Evolutionary conservation across 2,113 vertebrate species (phyloP).

Genomic region (Megalops atlanticus): DNA sequence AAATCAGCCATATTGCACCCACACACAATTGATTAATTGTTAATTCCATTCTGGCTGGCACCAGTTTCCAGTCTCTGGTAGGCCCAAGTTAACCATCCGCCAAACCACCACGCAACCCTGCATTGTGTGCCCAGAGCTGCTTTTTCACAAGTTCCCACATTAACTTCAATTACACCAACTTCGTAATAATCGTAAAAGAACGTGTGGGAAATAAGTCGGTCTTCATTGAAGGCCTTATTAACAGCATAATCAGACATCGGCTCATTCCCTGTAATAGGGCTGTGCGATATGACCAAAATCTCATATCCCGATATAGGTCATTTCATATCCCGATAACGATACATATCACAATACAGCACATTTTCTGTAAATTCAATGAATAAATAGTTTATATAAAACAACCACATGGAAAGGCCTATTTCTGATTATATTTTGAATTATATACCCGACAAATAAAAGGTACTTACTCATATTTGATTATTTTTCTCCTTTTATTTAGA

Average conservation of each 20-base stretch:
- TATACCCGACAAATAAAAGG: too few species aligned
- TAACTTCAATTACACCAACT: neutral
- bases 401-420: too few species aligned
- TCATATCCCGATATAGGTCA: too few species aligned
- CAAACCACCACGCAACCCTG: neutral
- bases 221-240: slow-evolving; percentile 3
- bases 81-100: neutral
- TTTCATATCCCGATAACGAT: too few species aligned
- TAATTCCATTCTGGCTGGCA: neutral
- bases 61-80: neutral
- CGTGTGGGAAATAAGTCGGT: neutral
- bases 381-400: too few species aligned
- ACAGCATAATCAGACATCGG: neutral
- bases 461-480: too few species aligned
- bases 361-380: too few species aligned
- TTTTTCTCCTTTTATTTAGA: too few species aligned
- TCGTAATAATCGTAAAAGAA: neutral
- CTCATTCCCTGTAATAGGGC: slow-evolving; percentile 1
- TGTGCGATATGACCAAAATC: too few species aligned
- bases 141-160: neutral
- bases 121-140: neutral
- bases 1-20: neutral
- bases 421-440: too few species aligned
- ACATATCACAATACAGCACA: too few species aligned
- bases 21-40: neutral